Percentiles rank a stretch among this genome's conserved stretches.
Evolutionary conservation across 2,797 vertebrate species (phyloP).

Genomic region (Micromesistius poutassou): DNA sequence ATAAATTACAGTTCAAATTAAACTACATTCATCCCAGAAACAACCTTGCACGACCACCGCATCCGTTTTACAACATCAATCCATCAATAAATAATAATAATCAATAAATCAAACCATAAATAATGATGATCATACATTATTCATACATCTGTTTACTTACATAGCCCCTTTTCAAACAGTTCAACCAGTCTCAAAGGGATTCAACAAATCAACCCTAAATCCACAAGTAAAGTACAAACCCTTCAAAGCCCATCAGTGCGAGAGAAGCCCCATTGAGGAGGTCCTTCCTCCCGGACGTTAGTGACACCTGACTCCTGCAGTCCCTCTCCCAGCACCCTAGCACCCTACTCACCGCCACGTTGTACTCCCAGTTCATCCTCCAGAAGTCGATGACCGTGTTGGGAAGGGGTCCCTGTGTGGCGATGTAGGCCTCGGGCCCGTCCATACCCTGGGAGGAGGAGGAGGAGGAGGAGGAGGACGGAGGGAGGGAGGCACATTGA

Average conservation of each 20-base stretch:
- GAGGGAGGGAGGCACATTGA: neutral
- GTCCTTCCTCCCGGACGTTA: too few relatives aligned
- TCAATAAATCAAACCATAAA: neutral
- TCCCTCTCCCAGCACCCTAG: too few relatives aligned
- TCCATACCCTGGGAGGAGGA: slow-evolving; percentile 80
- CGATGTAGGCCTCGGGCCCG: slow-evolving; percentile 91
- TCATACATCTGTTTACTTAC: neutral
- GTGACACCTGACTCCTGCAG: too few relatives aligned
- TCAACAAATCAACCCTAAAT: too few relatives aligned
- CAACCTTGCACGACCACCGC: neutral
- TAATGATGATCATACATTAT: neutral
- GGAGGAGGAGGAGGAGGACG: too few relatives aligned
- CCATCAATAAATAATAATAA: neutral
- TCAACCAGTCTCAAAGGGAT: too few relatives aligned
- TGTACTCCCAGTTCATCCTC: slow-evolving; percentile 99
- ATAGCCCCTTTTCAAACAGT: too few relatives aligned
- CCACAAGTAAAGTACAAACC: too few relatives aligned
- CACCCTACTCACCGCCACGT: slow-evolving; percentile 81
- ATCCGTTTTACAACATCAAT: neutral
- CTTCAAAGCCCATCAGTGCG: too few relatives aligned
- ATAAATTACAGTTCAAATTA: neutral
- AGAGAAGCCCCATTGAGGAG: too few relatives aligned
- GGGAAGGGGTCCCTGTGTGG: slow-evolving; percentile 92
- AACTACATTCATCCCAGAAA: neutral
- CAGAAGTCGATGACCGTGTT: slow-evolving; percentile 98